Evolutionary conservation across 2,888 invertebrate genomes (phyloP), one percentile per base, ranked within the genome.

Genomic region (Stenodera caucasica): DNA sequence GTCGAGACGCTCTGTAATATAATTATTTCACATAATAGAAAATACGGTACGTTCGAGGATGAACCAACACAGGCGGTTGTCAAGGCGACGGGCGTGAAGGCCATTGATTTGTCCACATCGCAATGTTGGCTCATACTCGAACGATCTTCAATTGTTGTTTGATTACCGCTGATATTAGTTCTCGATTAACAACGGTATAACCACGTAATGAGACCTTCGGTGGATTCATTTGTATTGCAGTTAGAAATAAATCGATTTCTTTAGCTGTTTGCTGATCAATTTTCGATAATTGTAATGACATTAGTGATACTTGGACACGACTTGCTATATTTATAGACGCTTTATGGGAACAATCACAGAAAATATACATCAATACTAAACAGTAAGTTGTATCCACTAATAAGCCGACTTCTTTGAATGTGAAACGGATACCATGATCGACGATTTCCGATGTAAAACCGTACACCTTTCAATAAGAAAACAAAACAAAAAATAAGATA

Each of bases 181-280:
- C 86, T 57, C 88, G 82, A 74, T 88, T 88, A 18, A 88, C 87
- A 66, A 86, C 78, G 0, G 86, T 85, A 69, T 88, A 89, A 23
- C 89, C 89, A 71, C 86, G 85, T 51, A 89, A 77, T 29, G 86
- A 88, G 0, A 89, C 88, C 15, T 86, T 86, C 0, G 89, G 88
- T 5, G 89, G 88, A 75, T 88, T 88, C 86, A 88, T 85, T 76
- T 87, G 85, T 53, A 88, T 88, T 0, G 88, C 89, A 67, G 85
- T 84, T 65, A 88, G 84, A 77, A 89, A 89, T 62, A 88, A 81
- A 75, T 88, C 87, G 67, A 89, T 85, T 82, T 89, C 88, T 77
- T 84, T 85, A 60, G 86, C 84, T 8, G 88, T 84, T 9, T 82
- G 84, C 65, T 81, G 78, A 70, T 88, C 87, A 0, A 87, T 82